Percentiles rank a stretch among this genome's conserved stretches.
Evolutionary conservation across 1,140 invertebrate genomes (phyloP).

Genomic region (Sycophila sp.): DNA sequence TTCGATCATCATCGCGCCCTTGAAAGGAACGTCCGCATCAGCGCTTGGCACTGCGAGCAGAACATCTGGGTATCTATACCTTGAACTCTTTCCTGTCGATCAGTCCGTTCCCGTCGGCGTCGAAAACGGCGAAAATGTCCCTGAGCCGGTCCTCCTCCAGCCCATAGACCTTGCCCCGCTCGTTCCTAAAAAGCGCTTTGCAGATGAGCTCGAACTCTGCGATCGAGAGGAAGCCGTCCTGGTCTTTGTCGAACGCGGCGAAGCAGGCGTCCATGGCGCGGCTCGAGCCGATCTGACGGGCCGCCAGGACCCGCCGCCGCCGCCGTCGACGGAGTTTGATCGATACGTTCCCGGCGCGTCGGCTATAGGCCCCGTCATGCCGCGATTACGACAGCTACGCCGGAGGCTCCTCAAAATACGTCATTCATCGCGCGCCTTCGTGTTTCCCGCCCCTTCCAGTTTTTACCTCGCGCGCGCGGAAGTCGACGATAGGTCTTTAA

Average conservation of each 20-base stretch:
- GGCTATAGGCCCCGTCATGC: not conserved
- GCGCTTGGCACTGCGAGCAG: no score
- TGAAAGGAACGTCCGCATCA: no score
- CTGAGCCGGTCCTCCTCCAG: slow-evolving; percentile 76
- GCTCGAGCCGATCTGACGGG: not conserved
- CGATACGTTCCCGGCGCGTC: not conserved
- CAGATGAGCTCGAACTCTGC: slow-evolving; percentile 84
- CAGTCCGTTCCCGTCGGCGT: slow-evolving; percentile 79
- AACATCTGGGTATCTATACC: no score
- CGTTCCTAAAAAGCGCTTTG: slow-evolving; percentile 86
- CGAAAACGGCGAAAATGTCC: slow-evolving; percentile 83
- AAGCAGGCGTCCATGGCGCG: slow-evolving; percentile 86
- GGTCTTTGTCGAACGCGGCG: slow-evolving; percentile 86
- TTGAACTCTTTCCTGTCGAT: slow-evolving; percentile 86
- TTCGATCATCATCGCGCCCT: no score
- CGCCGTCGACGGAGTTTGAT: slow-evolving; percentile 24
- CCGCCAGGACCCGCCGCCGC: not conserved
- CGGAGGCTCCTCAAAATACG: not conserved
- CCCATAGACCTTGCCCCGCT: slow-evolving; percentile 85
- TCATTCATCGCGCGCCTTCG: not conserved
- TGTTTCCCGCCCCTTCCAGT: not conserved
- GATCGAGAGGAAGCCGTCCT: slow-evolving; percentile 82
- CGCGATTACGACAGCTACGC: slow-evolving; percentile 17
- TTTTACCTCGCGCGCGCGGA: not conserved
- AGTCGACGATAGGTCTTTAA: not conserved